Evolutionary conservation across 2,888 invertebrate genomes (phyloP).

Genomic region (Lydus trimaculatus): DNA sequence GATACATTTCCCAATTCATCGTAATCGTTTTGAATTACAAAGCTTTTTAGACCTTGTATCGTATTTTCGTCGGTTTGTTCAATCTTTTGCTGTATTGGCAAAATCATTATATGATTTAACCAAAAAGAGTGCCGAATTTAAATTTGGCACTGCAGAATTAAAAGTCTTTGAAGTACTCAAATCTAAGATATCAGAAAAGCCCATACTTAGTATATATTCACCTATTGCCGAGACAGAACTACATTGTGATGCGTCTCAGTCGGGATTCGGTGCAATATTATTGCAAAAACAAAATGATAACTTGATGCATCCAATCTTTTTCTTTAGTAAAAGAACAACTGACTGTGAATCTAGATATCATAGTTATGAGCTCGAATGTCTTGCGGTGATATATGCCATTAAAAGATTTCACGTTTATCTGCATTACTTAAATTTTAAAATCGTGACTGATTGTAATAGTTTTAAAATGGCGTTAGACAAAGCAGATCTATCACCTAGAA

Average conservation of each 20-base stretch:
- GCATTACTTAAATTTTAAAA: slow-evolving; percentile 27
- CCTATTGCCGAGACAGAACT: slow-evolving; percentile 44
- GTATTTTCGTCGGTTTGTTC: no score
- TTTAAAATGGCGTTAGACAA: slow-evolving; percentile 31
- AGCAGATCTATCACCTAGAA: slow-evolving; percentile 26
- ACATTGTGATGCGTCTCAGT: slow-evolving; percentile 47
- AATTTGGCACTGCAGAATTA: slow-evolving; percentile 38
- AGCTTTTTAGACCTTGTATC: no score
- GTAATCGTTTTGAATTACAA: no score
- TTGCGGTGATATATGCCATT: slow-evolving; percentile 42
- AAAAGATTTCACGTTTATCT: slow-evolving; percentile 44
- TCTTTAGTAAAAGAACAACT: slow-evolving; percentile 47
- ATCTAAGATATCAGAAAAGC: slow-evolving; percentile 29
- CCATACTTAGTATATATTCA: slow-evolving; percentile 43
- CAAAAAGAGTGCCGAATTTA: slow-evolving; percentile 35
- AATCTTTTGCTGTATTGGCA: no score
- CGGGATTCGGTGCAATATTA: slow-evolving; percentile 46
- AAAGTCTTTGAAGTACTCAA: slow-evolving; percentile 39
- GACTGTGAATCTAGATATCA: slow-evolving; percentile 44
- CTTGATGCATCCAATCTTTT: slow-evolving; percentile 44
- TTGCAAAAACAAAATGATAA: slow-evolving; percentile 43
- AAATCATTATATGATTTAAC: slow-evolving; percentile 18
- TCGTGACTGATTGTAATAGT: slow-evolving; percentile 37
- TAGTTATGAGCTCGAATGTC: slow-evolving; percentile 47
- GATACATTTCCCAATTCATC: no score